Evolutionary conservation across 1,140 invertebrate species (phyloP), one percentile per base, ranked within the genome.

Genomic region (Drosophila setifemur): DNA sequence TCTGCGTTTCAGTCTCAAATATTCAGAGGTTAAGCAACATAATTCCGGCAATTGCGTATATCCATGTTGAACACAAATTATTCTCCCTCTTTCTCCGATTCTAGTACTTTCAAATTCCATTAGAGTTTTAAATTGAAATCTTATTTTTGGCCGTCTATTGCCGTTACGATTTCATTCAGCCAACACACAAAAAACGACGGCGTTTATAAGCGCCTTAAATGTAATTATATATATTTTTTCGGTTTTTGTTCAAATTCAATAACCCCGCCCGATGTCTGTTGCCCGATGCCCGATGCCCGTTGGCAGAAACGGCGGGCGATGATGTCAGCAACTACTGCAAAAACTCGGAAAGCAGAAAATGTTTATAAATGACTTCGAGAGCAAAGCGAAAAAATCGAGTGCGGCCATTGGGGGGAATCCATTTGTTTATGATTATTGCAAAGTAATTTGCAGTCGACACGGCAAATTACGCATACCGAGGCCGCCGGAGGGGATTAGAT

Each of bases 371-470:
- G 66, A 58, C 28, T 40, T 29, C 31, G 29, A 47, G 44, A 26
- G 48, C 19, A 14, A 37, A 29, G 47, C 35, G 39, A 61, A 48
- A 43, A 69, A 69, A 35, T 25, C 39, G 33, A 45, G 25, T 37
- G 33, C 14, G 9, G 29, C 42, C 43, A 63, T 67, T 52, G 31
- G 33, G 58, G 31, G 33, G 58, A 63, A 72, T 60, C 57, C 67
- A 82, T 82, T 81, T 73, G 72, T 67, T 85, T 83, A 71, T 66
- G 45, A 73, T 83, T 78, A 77, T 73, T 77, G 73, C 64, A 70
- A 67, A 78, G 73, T 72, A 63, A 74, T 85, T 83, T 66, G 55
- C 57, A 35, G 48, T 54, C 31, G 35, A 14, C 23, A 21, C 14
- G 18, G 12, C 47, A 60, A 52, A 40, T 55, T 52, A 52, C 47